A percentile compares a stretch with the other conserved stretches of the same genome.
These are phyloP conservation scores for Heliconius melpomene DNA, from an alignment of 1,140 invertebrate species.

Conservation along the genomic window DNA sequence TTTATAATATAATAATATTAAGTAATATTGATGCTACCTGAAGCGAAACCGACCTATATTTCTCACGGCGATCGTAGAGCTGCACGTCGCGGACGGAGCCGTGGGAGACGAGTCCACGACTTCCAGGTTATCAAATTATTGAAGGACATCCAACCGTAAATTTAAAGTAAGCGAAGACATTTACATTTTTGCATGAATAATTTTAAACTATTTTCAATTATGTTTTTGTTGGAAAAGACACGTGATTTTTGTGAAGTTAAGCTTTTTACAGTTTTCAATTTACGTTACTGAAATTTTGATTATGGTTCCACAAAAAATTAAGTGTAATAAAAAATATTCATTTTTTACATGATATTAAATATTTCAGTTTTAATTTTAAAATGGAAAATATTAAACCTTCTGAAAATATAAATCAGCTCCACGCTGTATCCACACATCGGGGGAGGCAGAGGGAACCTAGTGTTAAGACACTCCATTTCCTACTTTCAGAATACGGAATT, in stretches of 20 bases:
- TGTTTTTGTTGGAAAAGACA: background rate
- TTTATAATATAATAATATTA: conserved; percentile 14
- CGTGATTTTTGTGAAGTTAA: background rate
- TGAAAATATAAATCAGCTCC: too few species aligned
- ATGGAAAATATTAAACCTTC: too few species aligned
- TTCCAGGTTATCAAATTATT: conserved; percentile 45
- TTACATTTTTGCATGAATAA: background rate
- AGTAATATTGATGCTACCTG: conserved; percentile 43
- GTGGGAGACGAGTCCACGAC: conserved; percentile 36
- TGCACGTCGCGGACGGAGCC: conserved; percentile 12
- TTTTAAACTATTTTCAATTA: background rate
- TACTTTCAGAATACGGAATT: too few species aligned
- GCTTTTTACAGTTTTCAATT: conserved; percentile 4
- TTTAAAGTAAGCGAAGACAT: conserved; percentile 7
- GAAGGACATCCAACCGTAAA: conserved; percentile 33
- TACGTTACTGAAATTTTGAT: background rate
- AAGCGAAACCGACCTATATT: conserved; percentile 64
- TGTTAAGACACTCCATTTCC: too few species aligned
- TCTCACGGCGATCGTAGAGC: conserved; percentile 66
- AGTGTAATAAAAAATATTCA: background rate
- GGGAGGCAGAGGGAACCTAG: too few species aligned
- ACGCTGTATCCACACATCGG: too few species aligned
- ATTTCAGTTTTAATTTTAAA: too few species aligned
- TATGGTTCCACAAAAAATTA: background rate
- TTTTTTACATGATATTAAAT: too few species aligned